Percentiles rank a stretch among this genome's conserved stretches.
phyloP scores from a whole-genome alignment of 2,888 invertebrate genomes.

The Microplitis manilae region DNA sequence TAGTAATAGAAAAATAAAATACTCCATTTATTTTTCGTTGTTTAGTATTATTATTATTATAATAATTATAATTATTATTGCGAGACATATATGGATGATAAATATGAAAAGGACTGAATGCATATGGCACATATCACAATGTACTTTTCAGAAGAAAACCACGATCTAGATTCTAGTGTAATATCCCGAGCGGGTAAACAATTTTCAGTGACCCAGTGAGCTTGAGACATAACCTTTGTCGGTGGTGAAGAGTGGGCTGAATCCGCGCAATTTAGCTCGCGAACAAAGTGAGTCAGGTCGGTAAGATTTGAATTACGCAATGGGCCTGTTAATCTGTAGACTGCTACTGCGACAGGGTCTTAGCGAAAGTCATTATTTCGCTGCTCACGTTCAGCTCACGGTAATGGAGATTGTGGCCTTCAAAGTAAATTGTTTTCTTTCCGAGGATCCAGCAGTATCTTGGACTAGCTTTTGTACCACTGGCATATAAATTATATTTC shows the following conservation, averaged over 20 bases:
- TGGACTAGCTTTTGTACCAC: background rate
- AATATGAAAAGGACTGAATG: no score
- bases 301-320: slow-evolving; percentile 55
- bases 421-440: slow-evolving; percentile 71
- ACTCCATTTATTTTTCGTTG: background rate
- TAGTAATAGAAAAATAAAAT: background rate
- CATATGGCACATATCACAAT: background rate
- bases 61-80: background rate
- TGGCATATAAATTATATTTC: background rate
- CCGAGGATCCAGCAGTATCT: slow-evolving; percentile 13
- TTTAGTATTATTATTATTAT: background rate
- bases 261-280: slow-evolving; percentile 3
- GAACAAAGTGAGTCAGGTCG: slow-evolving; percentile 51
- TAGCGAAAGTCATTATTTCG: slow-evolving; percentile 70
- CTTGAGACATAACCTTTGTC: slow-evolving; percentile 71
- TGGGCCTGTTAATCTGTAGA: slow-evolving; percentile 45
- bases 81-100: background rate
- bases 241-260: slow-evolving; percentile 40
- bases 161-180: background rate
- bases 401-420: slow-evolving; percentile 71
- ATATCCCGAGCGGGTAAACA: background rate
- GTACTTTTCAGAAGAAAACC: background rate
- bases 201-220: slow-evolving; percentile 67
- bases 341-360: slow-evolving; percentile 53
- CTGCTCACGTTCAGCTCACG: slow-evolving; percentile 62